A percentile compares a stretch with the other conserved stretches of the same genome.
phyloP scores from a whole-genome alignment of 2,888 invertebrate genomes.

The Tubulanus polymorphus region DNA sequence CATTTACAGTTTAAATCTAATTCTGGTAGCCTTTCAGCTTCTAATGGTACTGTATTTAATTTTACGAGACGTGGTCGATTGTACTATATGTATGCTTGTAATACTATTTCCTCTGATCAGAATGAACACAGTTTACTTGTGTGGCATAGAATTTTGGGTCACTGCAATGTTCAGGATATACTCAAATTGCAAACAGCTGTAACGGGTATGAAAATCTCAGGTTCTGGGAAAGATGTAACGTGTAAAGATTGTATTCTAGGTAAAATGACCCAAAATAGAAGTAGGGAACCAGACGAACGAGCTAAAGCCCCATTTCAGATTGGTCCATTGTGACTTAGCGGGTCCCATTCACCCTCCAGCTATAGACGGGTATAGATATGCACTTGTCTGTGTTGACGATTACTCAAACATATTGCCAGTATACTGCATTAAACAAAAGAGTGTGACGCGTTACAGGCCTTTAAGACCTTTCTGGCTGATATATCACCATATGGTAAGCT shows the following conservation, averaged over 20 bases:
- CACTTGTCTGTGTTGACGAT: slow-evolving; percentile 13
- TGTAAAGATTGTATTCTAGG: slow-evolving; percentile 14
- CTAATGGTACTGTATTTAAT: too few relatives aligned
- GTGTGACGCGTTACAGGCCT: slow-evolving; percentile 10
- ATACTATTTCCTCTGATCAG: too few relatives aligned
- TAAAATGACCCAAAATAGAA: slow-evolving; percentile 16
- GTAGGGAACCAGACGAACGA: slow-evolving; percentile 11
- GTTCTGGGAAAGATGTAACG: slow-evolving; percentile 4
- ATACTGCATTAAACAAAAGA: slow-evolving; percentile 10
- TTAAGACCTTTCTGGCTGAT: slow-evolving; percentile 13
- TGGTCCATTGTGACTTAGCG: slow-evolving; percentile 13
- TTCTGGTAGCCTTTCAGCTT: too few relatives aligned
- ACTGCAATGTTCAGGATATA: slow-evolving; percentile 17
- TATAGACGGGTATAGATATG: slow-evolving; percentile 16
- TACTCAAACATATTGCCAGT: slow-evolving; percentile 9
- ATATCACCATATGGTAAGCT: slow-evolving; percentile 2
- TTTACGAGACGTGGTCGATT: too few relatives aligned
- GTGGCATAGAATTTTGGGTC: slow-evolving; percentile 19
- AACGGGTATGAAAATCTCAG: slow-evolving; percentile 10
- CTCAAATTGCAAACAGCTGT: slow-evolving; percentile 11
- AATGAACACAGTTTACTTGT: slow-evolving; percentile 5
- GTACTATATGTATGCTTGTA: too few relatives aligned
- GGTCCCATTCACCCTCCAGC: slow-evolving; percentile 12
- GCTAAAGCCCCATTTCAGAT: neutral
- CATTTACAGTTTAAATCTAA: slow-evolving; percentile 15